phyloP scores from a whole-genome alignment of 2,113 vertebrate genomes.

The Phoxinus phoxinus region DNA sequence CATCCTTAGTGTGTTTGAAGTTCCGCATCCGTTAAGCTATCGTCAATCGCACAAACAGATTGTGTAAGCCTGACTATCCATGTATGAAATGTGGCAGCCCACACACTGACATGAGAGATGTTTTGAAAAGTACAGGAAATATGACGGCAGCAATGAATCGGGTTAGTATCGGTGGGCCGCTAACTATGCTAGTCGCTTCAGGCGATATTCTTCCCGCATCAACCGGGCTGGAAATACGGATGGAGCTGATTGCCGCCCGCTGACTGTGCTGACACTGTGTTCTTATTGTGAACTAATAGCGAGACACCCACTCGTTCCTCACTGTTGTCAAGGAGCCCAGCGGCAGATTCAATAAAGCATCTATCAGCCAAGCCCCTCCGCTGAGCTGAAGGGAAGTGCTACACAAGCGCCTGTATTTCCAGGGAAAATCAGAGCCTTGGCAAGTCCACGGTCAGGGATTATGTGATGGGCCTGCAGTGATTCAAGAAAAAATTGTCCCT shows the following conservation, averaged over 20 bases:
- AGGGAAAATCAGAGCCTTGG: conserved; percentile 43
- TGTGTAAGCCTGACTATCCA: conserved; percentile 19
- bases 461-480: conserved; percentile 24
- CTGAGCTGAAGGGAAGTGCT: conserved; percentile 22
- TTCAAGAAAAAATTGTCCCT: conserved; percentile 1
- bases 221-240: conserved; percentile 27
- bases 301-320: conserved; percentile 50
- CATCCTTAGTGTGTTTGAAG: not conserved
- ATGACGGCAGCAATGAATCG: not conserved
- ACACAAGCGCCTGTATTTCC: conserved; percentile 45
- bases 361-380: conserved; percentile 40
- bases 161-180: conserved; percentile 30
- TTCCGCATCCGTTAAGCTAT: conserved; percentile 2
- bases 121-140: not conserved
- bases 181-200: conserved; percentile 10
- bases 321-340: conserved; percentile 43
- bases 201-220: conserved; percentile 27
- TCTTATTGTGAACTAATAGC: conserved; percentile 50
- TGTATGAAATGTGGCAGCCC: conserved; percentile 32
- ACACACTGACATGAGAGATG: conserved; percentile 30
- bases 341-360: conserved; percentile 52
- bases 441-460: conserved; percentile 39
- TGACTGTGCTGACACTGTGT: conserved; percentile 51
- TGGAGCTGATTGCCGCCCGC: conserved; percentile 33
- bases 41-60: not conserved